Percentiles rank a stretch among this genome's conserved stretches.
These are phyloP conservation scores for Sander lucioperca DNA, from an alignment of 2,113 vertebrate species.

Conservation along the genomic window DNA sequence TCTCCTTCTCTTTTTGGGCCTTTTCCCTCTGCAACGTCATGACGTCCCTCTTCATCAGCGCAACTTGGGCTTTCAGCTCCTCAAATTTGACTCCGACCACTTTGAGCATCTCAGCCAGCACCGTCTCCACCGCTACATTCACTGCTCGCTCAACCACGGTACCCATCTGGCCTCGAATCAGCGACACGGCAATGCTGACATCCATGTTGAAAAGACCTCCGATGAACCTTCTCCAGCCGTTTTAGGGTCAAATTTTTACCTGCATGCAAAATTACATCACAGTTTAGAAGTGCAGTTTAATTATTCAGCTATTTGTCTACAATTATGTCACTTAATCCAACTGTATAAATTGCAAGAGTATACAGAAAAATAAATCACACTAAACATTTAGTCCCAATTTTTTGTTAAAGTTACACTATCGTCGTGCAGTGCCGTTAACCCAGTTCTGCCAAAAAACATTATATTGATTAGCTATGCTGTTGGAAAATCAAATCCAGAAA, in stretches of 20 bases:
- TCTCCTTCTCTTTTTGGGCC: constrained; percentile 82
- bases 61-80: constrained; percentile 81
- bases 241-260: not conserved
- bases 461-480: too few species aligned
- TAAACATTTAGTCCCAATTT: too few species aligned
- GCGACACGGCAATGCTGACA: constrained; percentile 83
- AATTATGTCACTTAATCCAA: too few species aligned
- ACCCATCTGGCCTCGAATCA: constrained; percentile 86
- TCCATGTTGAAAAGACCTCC: constrained; percentile 75
- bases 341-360: too few species aligned
- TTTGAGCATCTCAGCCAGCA: constrained; percentile 85
- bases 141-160: constrained; percentile 85
- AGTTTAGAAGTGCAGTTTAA: not conserved
- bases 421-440: too few species aligned
- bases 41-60: constrained; percentile 69
- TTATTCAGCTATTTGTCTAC: not conserved
- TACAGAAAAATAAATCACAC: too few species aligned
- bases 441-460: too few species aligned
- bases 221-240: not conserved
- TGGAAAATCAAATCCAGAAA: too few species aligned
- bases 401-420: too few species aligned
- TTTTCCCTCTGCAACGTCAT: constrained; percentile 76
- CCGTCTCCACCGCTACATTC: constrained; percentile 84
- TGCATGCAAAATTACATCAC: not conserved
- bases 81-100: constrained; percentile 86